Percentiles rank a stretch among this genome's conserved stretches.
Evolutionary conservation across 2,113 vertebrate genomes (phyloP).

Genomic region (Rana temporaria): DNA sequence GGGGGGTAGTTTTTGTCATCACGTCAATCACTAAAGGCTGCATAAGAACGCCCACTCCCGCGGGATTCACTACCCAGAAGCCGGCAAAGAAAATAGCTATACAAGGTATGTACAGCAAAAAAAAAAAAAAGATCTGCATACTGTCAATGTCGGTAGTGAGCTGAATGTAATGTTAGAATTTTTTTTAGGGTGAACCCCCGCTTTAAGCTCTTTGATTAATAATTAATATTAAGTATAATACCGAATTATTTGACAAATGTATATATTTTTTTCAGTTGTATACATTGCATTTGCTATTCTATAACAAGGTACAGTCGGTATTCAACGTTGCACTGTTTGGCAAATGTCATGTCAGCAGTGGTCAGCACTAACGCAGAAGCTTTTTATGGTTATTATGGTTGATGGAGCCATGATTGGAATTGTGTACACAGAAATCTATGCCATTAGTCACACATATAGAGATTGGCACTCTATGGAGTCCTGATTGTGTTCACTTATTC

Average conservation of each 20-base stretch:
- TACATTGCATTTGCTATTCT: neutral
- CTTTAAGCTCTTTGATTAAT: too few species aligned
- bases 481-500: slow-evolving; percentile 50
- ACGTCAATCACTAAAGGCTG: too few species aligned
- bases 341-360: neutral
- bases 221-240: neutral
- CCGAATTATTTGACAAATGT: neutral
- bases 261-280: neutral
- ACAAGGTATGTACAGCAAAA: too few species aligned
- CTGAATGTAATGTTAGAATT: too few species aligned
- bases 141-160: too few species aligned
- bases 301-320: neutral
- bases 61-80: too few species aligned
- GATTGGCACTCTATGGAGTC: slow-evolving; percentile 49
- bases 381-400: slow-evolving; percentile 40
- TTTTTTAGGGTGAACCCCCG: too few species aligned
- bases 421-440: slow-evolving; percentile 34
- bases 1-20: too few species aligned
- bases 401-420: slow-evolving; percentile 40
- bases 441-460: slow-evolving; percentile 41
- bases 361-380: slow-evolving; percentile 9
- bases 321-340: slow-evolving; percentile 20
- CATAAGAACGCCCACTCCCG: too few species aligned
- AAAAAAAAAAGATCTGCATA: too few species aligned
- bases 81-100: too few species aligned